These are phyloP conservation scores for Meandrusa payeni DNA, from an alignment of 2,888 invertebrate genomes.

Conservation along the genomic window DNA sequence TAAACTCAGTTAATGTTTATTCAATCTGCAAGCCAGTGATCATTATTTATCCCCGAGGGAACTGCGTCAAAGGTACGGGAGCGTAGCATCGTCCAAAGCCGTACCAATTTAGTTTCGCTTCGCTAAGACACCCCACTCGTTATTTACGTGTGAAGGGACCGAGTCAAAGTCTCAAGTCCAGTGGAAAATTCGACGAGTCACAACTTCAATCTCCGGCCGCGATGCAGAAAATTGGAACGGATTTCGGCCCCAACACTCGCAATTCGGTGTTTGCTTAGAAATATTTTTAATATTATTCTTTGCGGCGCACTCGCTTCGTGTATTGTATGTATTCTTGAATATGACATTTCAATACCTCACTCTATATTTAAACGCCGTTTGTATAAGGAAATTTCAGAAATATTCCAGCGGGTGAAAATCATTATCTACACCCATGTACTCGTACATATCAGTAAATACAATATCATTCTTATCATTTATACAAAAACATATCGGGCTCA, in stretches of 20 bases:
- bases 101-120: conserved; percentile 35
- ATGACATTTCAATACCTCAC: conserved; percentile 17
- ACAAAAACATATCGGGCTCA: too few relatives aligned
- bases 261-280: conserved; percentile 23
- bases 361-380: too few relatives aligned
- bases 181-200: conserved; percentile 44
- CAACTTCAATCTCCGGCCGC: conserved; percentile 46
- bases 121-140: conserved; percentile 30
- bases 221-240: conserved; percentile 60
- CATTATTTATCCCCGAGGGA: conserved; percentile 14
- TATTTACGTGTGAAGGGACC: conserved; percentile 34
- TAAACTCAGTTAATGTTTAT: conserved; percentile 12
- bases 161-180: conserved; percentile 30
- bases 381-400: too few relatives aligned
- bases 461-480: too few relatives aligned
- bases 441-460: too few relatives aligned
- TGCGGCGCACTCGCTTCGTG: background rate
- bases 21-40: conserved; percentile 18
- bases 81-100: conserved; percentile 8
- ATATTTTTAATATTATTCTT: conserved; percentile 22
- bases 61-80: conserved; percentile 16
- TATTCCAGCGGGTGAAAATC: too few relatives aligned
- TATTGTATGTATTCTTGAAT: conserved; percentile 12
- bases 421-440: too few relatives aligned
- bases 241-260: conserved; percentile 41